These are phyloP conservation scores for Pedionomus torquatus DNA, from an alignment of 2,113 vertebrate genomes.

Conservation along the genomic window DNA sequence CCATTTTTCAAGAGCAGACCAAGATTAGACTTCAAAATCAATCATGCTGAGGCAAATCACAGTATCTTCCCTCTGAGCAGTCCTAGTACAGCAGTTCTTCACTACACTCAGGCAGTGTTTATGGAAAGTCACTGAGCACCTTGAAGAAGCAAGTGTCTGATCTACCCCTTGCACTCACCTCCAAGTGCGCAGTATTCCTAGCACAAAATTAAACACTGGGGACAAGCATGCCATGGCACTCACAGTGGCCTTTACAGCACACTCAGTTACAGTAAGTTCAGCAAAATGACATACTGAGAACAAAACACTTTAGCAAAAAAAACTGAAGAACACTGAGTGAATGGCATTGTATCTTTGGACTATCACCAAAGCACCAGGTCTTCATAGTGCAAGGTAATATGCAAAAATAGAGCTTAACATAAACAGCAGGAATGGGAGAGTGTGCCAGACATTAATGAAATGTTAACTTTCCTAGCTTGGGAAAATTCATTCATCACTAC, in stretches of 20 bases:
- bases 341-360: background rate
- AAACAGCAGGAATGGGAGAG: background rate
- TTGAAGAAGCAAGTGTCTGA: background rate
- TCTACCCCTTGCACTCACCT: background rate
- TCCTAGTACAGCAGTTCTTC: background rate
- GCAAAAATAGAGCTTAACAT: background rate
- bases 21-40: background rate
- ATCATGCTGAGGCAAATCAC: background rate
- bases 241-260: background rate
- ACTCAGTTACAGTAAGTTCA: background rate
- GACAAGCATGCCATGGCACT: background rate
- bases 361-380: background rate
- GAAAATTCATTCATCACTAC: background rate
- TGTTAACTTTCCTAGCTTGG: background rate
- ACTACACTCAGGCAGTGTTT: background rate
- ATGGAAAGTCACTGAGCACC: background rate
- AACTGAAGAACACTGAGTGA: background rate
- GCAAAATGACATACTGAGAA: background rate
- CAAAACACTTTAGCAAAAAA: background rate
- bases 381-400: background rate
- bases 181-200: background rate
- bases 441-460: background rate
- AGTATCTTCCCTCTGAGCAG: background rate
- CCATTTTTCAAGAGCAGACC: background rate
- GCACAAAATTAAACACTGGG: background rate